Base-by-base conservation (phyloP, 2,888 invertebrate genomes). In the Papilio gigon region DNA sequence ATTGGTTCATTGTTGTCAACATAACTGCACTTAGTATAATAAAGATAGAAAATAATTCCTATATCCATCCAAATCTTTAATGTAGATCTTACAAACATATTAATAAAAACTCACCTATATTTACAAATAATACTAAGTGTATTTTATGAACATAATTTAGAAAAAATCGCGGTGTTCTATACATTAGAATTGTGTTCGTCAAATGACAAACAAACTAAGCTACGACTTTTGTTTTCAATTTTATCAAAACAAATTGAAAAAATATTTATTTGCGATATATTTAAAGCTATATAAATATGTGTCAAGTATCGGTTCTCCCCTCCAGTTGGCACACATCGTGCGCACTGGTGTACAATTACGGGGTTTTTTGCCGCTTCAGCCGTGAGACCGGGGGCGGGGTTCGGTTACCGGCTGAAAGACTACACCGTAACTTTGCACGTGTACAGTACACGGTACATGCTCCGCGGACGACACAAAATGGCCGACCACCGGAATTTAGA, bases 341-440 rank as follows among this genome's bases (percentile, higher is more conserved):
- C 82, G 78, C 72, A 73, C 65, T 68, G 84, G 87, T 89, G 84
- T 90, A 80, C 67, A 74, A 83, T 89, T 90, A 85, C 89, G 74
- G 76, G 73, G 75, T 80, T 84, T 87, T 85, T 84, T 83, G 82
- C 56, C 56, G 65, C 78, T 75, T 80, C 79, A 80, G 82, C 74
- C 82, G 84, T 84, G 85, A 77, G 84, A 86, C 76, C 81, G 81
- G 78, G 81, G 85, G 89, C 90, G 86, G 89, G 89, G 85, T 87
- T 82, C 79, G 81, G 82, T 87, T 87, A 84, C 86, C 77, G 72
- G 77, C 86, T 86, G 90, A 88, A 91, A 90, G 83, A 82, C 83
- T 86, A 90, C 87, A 89, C 90, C 89, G 81, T 73, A 70, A 72
- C 76, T 75, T 77, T 88, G 90, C 90, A 90, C 90, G 90, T 90